Percentiles rank a stretch among this genome's conserved stretches.
These are phyloP conservation scores for Astropecten irregularis DNA, from an alignment of 53 echinoderm and acorn worm species.

Conservation along the genomic window DNA sequence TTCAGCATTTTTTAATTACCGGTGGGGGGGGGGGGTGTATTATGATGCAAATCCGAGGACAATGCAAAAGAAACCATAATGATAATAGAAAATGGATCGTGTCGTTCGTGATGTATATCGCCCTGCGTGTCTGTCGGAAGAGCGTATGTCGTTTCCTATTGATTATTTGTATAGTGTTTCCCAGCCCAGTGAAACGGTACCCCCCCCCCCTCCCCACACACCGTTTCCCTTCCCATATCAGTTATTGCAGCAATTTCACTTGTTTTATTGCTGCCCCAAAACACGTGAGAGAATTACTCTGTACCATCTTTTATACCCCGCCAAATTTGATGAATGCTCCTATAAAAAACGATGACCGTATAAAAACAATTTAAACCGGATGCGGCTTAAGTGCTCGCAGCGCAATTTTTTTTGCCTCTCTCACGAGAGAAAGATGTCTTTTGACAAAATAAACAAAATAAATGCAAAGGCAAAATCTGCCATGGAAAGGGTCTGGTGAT, in stretches of 20 bases:
- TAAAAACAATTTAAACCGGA: constrained; percentile 47
- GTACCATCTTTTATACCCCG: constrained; percentile 19
- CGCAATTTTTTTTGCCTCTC: no score
- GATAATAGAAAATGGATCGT: not conserved
- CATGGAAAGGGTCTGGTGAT: no score
- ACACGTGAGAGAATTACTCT: constrained; percentile 34
- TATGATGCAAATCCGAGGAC: no score
- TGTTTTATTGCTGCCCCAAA: constrained; percentile 9
- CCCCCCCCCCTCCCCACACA: no score
- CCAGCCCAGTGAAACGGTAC: not conserved
- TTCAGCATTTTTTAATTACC: no score
- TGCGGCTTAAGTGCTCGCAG: constrained; percentile 26
- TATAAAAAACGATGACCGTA: constrained; percentile 47
- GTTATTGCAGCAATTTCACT: no score
- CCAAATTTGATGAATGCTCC: constrained; percentile 12
- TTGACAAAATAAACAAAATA: no score
- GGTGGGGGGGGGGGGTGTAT: no score
- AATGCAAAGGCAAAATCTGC: no score
- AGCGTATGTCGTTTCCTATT: constrained; percentile 17
- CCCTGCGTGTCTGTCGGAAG: not conserved
- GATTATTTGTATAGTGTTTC: constrained; percentile 32
- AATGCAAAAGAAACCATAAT: not conserved
- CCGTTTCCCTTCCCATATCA: no score
- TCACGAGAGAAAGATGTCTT: no score
- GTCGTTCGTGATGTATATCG: constrained; percentile 1